phyloP scores from a whole-genome alignment of 2,113 vertebrate species.

The Cyprinodon brontotheroides region DNA sequence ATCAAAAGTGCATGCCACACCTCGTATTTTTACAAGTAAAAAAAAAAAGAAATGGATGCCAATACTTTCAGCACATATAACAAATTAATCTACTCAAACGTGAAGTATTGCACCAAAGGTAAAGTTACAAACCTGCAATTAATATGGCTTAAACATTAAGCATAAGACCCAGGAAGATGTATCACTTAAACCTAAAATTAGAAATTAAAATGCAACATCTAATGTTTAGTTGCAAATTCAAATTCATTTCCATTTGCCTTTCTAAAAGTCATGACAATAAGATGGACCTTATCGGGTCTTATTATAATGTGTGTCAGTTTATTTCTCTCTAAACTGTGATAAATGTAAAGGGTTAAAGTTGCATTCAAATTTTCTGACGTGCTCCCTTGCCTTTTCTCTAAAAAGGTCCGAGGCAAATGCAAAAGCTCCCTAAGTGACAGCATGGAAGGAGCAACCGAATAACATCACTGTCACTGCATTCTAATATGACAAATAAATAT shows the following conservation, averaged over 20 bases:
- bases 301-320: background rate
- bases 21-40: constrained; percentile 28
- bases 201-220: background rate
- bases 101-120: background rate
- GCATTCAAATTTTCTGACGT: constrained; percentile 19
- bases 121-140: background rate
- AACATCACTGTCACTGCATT: constrained; percentile 60
- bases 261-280: background rate
- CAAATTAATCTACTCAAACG: background rate
- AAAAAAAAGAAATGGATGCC: too few species aligned
- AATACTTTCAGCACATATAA: background rate
- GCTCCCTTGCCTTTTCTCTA: constrained; percentile 12
- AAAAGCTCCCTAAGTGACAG: constrained; percentile 35
- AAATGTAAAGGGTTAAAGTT: constrained; percentile 19
- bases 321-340: constrained; percentile 9
- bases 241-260: background rate
- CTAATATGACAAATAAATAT: constrained; percentile 67
- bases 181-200: background rate
- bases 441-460: constrained; percentile 39
- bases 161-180: background rate
- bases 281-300: background rate
- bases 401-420: constrained; percentile 19
- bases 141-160: background rate
- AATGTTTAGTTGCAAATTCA: background rate
- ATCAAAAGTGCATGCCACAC: constrained; percentile 32